Evolutionary conservation across 2,888 invertebrate species (phyloP).

Genomic region (Caenorhabditis macrosperma): DNA sequence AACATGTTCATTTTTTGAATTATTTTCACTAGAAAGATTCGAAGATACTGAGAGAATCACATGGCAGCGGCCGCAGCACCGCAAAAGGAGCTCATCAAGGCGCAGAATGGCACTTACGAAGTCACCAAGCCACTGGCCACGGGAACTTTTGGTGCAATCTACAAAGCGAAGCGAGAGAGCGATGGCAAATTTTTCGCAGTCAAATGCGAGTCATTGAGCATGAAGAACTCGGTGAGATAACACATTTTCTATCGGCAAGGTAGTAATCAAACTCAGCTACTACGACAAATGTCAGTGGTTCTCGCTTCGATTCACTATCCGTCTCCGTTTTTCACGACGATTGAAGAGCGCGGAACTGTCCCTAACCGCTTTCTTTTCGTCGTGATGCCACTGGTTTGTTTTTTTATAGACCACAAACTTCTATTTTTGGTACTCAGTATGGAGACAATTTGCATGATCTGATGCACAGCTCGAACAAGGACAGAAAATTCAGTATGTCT

Average conservation of each 20-base stretch:
- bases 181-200: slow-evolving; percentile 57
- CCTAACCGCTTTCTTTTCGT: slow-evolving; percentile 53
- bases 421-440: too few relatives aligned
- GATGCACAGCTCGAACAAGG: slow-evolving; percentile 33
- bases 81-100: slow-evolving; percentile 51
- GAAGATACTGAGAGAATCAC: not conserved
- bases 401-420: not conserved
- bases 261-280: slow-evolving; percentile 26
- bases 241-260: too few relatives aligned
- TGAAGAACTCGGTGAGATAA: slow-evolving; percentile 55
- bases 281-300: slow-evolving; percentile 58
- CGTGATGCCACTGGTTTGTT: slow-evolving; percentile 49
- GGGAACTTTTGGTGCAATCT: slow-evolving; percentile 59
- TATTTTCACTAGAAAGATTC: not conserved
- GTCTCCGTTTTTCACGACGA: slow-evolving; percentile 40
- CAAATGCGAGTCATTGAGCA: slow-evolving; percentile 56
- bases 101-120: slow-evolving; percentile 57
- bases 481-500: slow-evolving; percentile 45
- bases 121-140: slow-evolving; percentile 57
- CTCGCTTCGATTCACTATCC: slow-evolving; percentile 48
- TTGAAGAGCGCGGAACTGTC: slow-evolving; percentile 57
- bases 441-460: slow-evolving; percentile 53
- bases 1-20: not conserved
- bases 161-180: slow-evolving; percentile 46
- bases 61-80: slow-evolving; percentile 17